Base-by-base conservation (phyloP, 2,888 invertebrate species). In the Rhimphoctona megacephalus region DNA sequence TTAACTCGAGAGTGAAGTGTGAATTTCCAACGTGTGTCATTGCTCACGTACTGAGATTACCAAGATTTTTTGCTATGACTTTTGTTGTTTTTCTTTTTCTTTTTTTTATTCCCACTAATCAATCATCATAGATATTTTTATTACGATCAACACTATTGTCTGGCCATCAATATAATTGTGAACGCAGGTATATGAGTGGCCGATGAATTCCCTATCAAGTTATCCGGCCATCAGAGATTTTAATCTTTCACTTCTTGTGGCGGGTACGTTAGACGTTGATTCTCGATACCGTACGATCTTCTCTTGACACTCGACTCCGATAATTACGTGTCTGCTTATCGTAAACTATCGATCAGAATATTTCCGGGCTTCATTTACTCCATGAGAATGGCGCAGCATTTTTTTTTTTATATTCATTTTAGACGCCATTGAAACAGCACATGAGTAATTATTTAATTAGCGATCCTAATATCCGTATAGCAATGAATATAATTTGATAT, bases 21-120 rank as follows among this genome's bases (percentile, higher is more conserved):
- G 70, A 73, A 76, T 83, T 82, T 76, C 83, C 83, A 70, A 39
- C 52, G 36, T 79, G 85, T 85, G 46, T 82, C 85, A 83, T 83
- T 43, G n/a, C 39, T n/a, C 52, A 66, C 57, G 54, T 74, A 43
- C 46, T 3, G 19, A 46, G 49, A 76, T 64, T 70, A 39, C 54
- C 78, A 22, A 57, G 76, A 76, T 81, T 83, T 86, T 80, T 77
- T 39, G 39, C 39, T 43, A 43, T 25, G 7, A 49, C 33, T 54
- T 30, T 54, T 25, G 57, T 25, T 25, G 25, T 57, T 17, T 72
- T 43, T 25, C 9, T 33, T 67, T 54, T 78, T 39, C 7, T 72
- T 43, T 25, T 17, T 46, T 69, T 54, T 73, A 67, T 85, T 81
- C 70, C 43, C 46, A 57, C 70, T 80, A 77, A 83, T 80, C 80